Evolutionary conservation across 2,797 vertebrate species (phyloP), one percentile per base, ranked within the genome.

Genomic region (Lindbergichthys nudifrons): DNA sequence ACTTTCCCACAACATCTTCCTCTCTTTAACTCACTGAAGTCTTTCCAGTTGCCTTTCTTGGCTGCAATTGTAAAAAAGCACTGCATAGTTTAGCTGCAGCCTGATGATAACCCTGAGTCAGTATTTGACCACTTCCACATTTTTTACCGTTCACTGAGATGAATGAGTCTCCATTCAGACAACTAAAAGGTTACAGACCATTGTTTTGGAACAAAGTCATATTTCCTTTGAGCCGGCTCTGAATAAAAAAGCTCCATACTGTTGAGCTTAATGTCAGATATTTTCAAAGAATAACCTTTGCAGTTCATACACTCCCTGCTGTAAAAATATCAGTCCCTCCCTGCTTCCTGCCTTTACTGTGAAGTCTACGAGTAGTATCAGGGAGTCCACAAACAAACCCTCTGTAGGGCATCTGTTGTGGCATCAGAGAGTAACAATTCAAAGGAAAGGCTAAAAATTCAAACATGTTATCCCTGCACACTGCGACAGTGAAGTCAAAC

Each of bases 1-100:
- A 94, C 91, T 95, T 96, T 95, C 95, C 94, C 94, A 95, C 93
- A 94, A 92, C 83, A 89, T 90, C 6, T 81, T 87, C 88, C 75
- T 73, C 75, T 73, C 78, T 83, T 70, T 61, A 85, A 81, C 72
- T 90, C 82, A 83, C 68, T 66, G 71, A 88, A 85, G 78, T 88
- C 60, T 53, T 80, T 80, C 14, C 0, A 56, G 59, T 76, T 71
- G 76, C 72, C 50, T 48, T 54, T 77, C 43, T 76, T 68, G 48
- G 77, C 84, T 82, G 65, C 67, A 92, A 88, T 76, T 72, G 83
- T 83, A 87, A 90, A 91, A 85, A 86, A 87, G 84, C 79, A 69
- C 30, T 64, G 74, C 77, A 83, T 85, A 87, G 63, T 82, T 85
- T 53, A 69, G 81, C 45, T 75, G 65, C 63, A 78, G 76, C 75